These are phyloP conservation scores for Callopanchax toddi DNA, from an alignment of 2,113 vertebrate species.

Conservation along the genomic window DNA sequence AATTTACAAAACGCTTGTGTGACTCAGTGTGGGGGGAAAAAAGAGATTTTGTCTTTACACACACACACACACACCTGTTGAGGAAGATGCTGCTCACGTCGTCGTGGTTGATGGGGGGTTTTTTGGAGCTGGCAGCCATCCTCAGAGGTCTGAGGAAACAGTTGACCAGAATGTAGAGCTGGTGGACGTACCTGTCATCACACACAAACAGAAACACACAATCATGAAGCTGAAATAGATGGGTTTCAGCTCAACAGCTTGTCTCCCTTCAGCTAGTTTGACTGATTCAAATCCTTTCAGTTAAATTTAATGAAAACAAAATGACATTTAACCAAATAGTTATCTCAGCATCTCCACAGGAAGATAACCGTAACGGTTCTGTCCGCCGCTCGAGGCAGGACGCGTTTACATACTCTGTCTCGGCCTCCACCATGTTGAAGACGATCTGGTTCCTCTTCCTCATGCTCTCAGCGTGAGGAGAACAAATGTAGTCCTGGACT, in stretches of 20 bases:
- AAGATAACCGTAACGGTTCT: background rate
- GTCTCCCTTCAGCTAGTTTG: background rate
- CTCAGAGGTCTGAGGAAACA: constrained; percentile 94
- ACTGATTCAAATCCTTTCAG: constrained; percentile 3
- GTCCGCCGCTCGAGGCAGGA: constrained; percentile 5
- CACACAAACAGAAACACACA: constrained; percentile 10
- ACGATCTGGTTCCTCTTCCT: constrained; percentile 98
- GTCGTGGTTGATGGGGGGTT: constrained; percentile 93
- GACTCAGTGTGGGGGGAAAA: too few species aligned
- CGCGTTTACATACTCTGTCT: constrained; percentile 86
- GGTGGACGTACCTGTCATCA: constrained; percentile 84
- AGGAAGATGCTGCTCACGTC: constrained; percentile 98
- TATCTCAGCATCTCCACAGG: background rate
- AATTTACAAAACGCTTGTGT: too few species aligned
- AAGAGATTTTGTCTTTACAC: too few species aligned
- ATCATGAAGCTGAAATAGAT: background rate
- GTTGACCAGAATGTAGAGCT: constrained; percentile 94
- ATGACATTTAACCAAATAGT: background rate
- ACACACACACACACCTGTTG: constrained; percentile 85
- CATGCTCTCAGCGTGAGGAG: constrained; percentile 99
- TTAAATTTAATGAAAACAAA: background rate
- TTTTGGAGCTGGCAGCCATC: constrained; percentile 99
- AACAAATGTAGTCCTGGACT: constrained; percentile 98
- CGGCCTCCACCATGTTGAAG: constrained; percentile 98
- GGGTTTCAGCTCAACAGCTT: too few species aligned